A percentile compares a stretch with the other conserved stretches of the same genome.
These are phyloP conservation scores for Lysandra coridon DNA, from an alignment of 2,888 invertebrate species.

Conservation along the genomic window DNA sequence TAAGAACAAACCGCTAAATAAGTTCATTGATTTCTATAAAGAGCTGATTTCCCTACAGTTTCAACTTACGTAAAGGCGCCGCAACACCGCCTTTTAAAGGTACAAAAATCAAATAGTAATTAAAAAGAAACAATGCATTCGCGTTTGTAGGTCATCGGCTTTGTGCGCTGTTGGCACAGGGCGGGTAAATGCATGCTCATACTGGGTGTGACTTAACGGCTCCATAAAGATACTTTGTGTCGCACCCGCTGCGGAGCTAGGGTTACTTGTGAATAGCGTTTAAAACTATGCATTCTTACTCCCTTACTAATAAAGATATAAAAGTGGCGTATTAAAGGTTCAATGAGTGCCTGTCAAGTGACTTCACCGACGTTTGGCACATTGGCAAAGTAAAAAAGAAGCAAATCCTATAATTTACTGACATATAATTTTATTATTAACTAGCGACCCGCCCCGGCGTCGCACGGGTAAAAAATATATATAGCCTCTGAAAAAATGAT, in stretches of 20 bases:
- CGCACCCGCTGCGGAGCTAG: not conserved
- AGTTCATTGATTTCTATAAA: too few relatives aligned
- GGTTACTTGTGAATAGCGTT: not conserved
- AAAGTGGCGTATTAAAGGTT: too few relatives aligned
- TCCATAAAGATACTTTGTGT: slow-evolving; percentile 30
- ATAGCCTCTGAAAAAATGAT: too few relatives aligned
- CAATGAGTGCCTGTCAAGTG: too few relatives aligned
- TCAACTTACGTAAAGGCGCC: slow-evolving; percentile 1
- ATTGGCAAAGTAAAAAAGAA: too few relatives aligned
- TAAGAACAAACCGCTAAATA: too few relatives aligned
- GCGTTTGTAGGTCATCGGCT: slow-evolving; percentile 56
- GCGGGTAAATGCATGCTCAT: slow-evolving; percentile 48
- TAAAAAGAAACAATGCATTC: slow-evolving; percentile 52
- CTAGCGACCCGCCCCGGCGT: too few relatives aligned
- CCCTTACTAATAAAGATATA: too few relatives aligned
- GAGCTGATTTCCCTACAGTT: not conserved
- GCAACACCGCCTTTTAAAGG: slow-evolving; percentile 28
- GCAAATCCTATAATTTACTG: too few relatives aligned
- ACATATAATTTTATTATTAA: too few relatives aligned
- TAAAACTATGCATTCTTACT: not conserved
- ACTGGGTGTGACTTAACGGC: slow-evolving; percentile 37
- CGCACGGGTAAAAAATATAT: too few relatives aligned
- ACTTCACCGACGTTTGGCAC: too few relatives aligned
- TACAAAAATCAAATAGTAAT: slow-evolving; percentile 44
- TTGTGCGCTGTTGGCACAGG: slow-evolving; percentile 45